These are phyloP conservation scores for Anagyrus pseudococci DNA, from an alignment of 2,888 invertebrate genomes.

Conservation along the genomic window DNA sequence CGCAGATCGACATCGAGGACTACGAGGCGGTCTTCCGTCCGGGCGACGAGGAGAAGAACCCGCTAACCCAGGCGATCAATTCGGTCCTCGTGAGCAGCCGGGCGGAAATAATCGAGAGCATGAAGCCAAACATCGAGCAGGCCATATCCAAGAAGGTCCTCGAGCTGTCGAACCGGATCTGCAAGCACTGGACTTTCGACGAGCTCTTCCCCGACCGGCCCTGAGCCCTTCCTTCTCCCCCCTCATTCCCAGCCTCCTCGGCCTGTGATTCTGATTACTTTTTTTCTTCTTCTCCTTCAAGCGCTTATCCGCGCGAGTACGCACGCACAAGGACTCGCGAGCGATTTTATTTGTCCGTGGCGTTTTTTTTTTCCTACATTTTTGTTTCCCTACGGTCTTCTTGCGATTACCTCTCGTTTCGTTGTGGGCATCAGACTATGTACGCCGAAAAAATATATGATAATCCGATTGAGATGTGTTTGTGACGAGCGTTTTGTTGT, in stretches of 20 bases:
- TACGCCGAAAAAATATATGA: too few relatives aligned
- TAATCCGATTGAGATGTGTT: too few relatives aligned
- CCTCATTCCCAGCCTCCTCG: too few relatives aligned
- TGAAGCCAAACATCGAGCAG: slow-evolving; percentile 55
- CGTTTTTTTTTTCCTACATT: too few relatives aligned
- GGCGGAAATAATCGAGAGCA: slow-evolving; percentile 52
- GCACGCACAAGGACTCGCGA: too few relatives aligned
- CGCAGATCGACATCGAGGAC: slow-evolving; percentile 44
- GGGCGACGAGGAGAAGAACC: slow-evolving; percentile 28
- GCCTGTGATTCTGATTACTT: too few relatives aligned
- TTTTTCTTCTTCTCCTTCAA: background rate
- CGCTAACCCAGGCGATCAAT: slow-evolving; percentile 46
- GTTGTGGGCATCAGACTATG: too few relatives aligned
- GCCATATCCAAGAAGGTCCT: slow-evolving; percentile 51
- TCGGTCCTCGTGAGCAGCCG: slow-evolving; percentile 48
- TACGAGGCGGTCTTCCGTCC: slow-evolving; percentile 44
- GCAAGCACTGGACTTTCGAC: slow-evolving; percentile 53
- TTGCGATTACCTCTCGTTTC: too few relatives aligned
- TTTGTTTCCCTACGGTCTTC: too few relatives aligned
- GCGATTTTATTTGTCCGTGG: too few relatives aligned
- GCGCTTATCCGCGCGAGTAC: too few relatives aligned
- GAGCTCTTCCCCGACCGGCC: slow-evolving; percentile 56
- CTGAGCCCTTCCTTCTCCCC: slow-evolving; percentile 32
- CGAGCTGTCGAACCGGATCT: slow-evolving; percentile 51
- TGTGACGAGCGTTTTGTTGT: too few relatives aligned